These are phyloP conservation scores for Prunella himalayana DNA, from an alignment of 2,113 vertebrate genomes.

Conservation along the genomic window DNA sequence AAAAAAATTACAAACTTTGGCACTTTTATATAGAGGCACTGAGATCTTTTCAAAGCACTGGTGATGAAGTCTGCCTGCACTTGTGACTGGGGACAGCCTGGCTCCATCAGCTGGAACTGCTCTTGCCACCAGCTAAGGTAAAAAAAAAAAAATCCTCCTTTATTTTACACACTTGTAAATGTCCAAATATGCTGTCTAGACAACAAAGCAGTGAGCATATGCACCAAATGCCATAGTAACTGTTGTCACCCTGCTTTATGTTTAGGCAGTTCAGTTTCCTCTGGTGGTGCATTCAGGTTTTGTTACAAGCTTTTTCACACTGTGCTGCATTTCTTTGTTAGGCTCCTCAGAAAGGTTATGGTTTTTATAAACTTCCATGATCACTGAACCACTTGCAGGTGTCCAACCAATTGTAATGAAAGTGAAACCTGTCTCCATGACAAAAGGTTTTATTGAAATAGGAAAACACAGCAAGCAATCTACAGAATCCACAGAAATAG, in stretches of 20 bases:
- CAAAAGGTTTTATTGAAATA: not conserved
- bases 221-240: not conserved
- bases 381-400: not conserved
- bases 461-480: constrained; percentile 26
- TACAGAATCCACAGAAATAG: constrained; percentile 34
- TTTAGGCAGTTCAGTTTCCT: not conserved
- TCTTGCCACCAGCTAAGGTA: not conserved
- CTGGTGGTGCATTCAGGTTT: not conserved
- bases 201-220: not conserved
- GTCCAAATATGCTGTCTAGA: not conserved
- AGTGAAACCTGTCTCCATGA: not conserved
- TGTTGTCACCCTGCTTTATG: not conserved
- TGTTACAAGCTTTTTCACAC: not conserved
- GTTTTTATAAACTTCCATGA: not conserved
- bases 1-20: not conserved
- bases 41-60: not conserved
- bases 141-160: not conserved
- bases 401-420: not conserved
- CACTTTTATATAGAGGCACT: not conserved
- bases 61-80: not conserved
- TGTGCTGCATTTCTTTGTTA: not conserved
- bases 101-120: not conserved
- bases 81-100: not conserved
- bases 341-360: not conserved
- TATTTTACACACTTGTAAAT: not conserved